These are phyloP conservation scores for Philhelius pedissequus DNA, from an alignment of 2,888 invertebrate species.

Conservation along the genomic window DNA sequence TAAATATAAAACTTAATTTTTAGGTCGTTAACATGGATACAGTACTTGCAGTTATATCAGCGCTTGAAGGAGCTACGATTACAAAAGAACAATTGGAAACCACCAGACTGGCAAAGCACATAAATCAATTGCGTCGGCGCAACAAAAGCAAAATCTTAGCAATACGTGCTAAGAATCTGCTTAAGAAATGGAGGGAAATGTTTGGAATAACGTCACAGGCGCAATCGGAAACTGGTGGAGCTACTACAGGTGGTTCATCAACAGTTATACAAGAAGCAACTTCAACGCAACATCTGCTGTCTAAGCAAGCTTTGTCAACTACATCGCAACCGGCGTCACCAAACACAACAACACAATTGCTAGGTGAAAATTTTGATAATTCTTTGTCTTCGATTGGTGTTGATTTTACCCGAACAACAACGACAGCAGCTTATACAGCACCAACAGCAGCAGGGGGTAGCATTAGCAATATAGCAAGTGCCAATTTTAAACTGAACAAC, in stretches of 20 bases:
- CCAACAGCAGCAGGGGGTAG: not conserved
- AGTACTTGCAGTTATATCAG: constrained; percentile 95
- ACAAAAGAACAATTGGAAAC: constrained; percentile 81
- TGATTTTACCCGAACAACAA: constrained; percentile 41
- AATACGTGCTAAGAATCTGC: constrained; percentile 92
- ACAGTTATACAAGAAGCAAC: constrained; percentile 25
- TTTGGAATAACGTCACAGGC: constrained; percentile 81
- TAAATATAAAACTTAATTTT: not conserved
- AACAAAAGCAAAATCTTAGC: constrained; percentile 91
- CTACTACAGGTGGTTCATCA: not conserved
- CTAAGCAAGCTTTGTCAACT: constrained; percentile 42
- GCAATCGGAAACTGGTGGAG: constrained; percentile 25
- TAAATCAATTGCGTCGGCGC: constrained; percentile 94
- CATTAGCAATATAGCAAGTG: constrained; percentile 65
- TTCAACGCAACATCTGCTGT: constrained; percentile 41
- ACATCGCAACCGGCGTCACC: constrained; percentile 70
- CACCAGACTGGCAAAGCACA: constrained; percentile 95
- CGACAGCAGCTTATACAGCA: constrained; percentile 11
- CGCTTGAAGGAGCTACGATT: constrained; percentile 90
- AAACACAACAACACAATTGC: constrained; percentile 44
- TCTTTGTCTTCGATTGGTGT: constrained; percentile 56
- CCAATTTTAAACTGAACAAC: constrained; percentile 63
- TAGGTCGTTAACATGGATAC: constrained; percentile 97
- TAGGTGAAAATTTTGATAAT: constrained; percentile 57
- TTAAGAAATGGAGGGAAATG: constrained; percentile 95